Evolutionary conservation across 2,113 vertebrate genomes (phyloP).

Genomic region (Penelope pileata): DNA sequence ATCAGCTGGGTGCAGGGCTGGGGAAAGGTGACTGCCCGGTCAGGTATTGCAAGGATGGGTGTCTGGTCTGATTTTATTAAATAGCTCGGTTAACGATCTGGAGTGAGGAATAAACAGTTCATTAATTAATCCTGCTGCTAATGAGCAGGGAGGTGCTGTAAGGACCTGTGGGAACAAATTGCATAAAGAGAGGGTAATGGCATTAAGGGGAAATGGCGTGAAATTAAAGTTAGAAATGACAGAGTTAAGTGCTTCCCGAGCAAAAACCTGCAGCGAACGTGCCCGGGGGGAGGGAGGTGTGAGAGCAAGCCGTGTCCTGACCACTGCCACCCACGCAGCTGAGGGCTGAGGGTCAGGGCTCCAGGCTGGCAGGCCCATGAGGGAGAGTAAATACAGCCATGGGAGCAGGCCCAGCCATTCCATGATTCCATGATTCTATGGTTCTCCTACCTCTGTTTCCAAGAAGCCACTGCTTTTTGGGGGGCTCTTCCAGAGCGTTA

Average conservation of each 20-base stretch:
- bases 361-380: not conserved
- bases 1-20: not conserved
- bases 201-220: not conserved
- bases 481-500: not conserved
- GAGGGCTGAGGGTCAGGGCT: fast-evolving
- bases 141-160: not conserved
- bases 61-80: conserved; percentile 12
- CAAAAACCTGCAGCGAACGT: fast-evolving
- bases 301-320: not conserved
- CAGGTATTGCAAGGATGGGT: not conserved
- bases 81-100: not conserved
- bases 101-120: not conserved
- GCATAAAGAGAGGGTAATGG: not conserved
- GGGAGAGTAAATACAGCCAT: not conserved
- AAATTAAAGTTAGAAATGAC: conserved; percentile 32
- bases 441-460: not conserved
- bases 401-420: not conserved
- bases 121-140: conserved; percentile 16
- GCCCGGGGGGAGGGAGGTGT: not conserved
- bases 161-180: conserved; percentile 9
- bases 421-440: not conserved
- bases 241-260: not conserved
- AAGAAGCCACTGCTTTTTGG: fast-evolving
- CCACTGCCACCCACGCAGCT: not conserved
- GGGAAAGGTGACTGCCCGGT: not conserved